A percentile compares a stretch with the other conserved stretches of the same genome.
phyloP scores from a whole-genome alignment of 2,797 vertebrate species.

The Betta splendens region DNA sequence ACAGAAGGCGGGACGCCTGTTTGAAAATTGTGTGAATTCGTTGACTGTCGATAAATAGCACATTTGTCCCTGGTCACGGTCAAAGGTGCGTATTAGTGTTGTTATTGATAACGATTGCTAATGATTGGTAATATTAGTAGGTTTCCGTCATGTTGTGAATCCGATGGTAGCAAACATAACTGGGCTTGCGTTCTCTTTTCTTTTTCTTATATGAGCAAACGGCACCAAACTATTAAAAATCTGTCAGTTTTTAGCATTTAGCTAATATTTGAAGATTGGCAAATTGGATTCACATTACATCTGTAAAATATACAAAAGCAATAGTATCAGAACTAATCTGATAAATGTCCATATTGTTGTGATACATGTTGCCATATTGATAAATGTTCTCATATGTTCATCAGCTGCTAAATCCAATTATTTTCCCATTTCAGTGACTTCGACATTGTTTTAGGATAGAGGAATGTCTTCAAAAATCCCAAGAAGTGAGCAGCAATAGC shows the following conservation, averaged over 20 bases:
- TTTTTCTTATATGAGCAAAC: not conserved
- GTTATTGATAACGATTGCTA: not conserved
- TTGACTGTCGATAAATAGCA: slow-evolving; percentile 24
- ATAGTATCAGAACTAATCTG: not conserved
- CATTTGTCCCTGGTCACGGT: not conserved
- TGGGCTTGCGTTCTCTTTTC: not conserved
- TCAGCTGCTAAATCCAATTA: not conserved
- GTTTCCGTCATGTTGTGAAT: not conserved
- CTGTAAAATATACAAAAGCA: accelerated
- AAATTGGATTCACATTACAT: not conserved
- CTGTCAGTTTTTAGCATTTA: not conserved
- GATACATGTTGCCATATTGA: no score
- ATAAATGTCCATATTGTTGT: not conserved
- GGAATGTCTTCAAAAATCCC: slow-evolving; percentile 72
- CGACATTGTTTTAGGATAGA: not conserved
- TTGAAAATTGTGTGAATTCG: slow-evolving; percentile 27
- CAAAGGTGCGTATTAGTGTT: slow-evolving; percentile 49
- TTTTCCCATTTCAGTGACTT: slow-evolving; percentile 22
- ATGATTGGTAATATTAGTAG: not conserved
- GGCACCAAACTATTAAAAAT: slow-evolving; percentile 7
- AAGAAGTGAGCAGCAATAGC: slow-evolving; percentile 44
- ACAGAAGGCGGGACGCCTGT: slow-evolving; percentile 56
- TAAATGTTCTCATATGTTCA: no score
- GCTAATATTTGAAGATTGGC: accelerated
- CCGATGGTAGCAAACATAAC: not conserved